Percentiles rank a stretch among this genome's conserved stretches.
phyloP scores from a whole-genome alignment of 2,797 vertebrate genomes.

The Liasis olivaceus region DNA sequence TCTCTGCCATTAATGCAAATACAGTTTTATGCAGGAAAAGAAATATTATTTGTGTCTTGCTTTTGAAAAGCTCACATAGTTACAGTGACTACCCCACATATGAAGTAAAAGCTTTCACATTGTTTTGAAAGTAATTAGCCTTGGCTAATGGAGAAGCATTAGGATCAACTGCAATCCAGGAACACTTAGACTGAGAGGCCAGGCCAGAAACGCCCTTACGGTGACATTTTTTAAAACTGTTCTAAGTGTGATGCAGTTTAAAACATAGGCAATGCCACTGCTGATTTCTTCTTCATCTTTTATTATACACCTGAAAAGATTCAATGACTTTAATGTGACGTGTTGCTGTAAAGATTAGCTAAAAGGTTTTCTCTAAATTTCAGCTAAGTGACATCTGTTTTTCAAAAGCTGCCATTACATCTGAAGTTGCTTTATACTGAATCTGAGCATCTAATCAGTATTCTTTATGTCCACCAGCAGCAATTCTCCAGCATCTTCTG shows the following conservation, averaged over 20 bases:
- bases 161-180: not conserved
- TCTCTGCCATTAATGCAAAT: not conserved
- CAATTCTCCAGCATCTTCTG: not conserved
- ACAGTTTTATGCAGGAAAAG: not conserved
- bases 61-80: not conserved
- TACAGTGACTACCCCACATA: not conserved
- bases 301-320: not conserved
- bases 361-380: not conserved
- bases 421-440: not conserved
- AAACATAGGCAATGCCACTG: not conserved
- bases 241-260: conserved; percentile 34
- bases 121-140: conserved; percentile 40
- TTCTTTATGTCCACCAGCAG: not conserved
- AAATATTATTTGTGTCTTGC: conserved; percentile 27
- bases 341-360: not conserved
- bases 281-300: conserved; percentile 27
- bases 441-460: not conserved
- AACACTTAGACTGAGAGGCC: not conserved
- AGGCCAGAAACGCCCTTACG: not conserved
- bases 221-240: conserved; percentile 25
- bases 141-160: not conserved
- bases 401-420: not conserved
- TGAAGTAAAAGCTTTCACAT: conserved; percentile 38
- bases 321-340: conserved; percentile 23
- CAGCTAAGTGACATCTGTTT: not conserved